phyloP scores from a whole-genome alignment of 2,797 vertebrate genomes.

The Muscicapa comitata region DNA sequence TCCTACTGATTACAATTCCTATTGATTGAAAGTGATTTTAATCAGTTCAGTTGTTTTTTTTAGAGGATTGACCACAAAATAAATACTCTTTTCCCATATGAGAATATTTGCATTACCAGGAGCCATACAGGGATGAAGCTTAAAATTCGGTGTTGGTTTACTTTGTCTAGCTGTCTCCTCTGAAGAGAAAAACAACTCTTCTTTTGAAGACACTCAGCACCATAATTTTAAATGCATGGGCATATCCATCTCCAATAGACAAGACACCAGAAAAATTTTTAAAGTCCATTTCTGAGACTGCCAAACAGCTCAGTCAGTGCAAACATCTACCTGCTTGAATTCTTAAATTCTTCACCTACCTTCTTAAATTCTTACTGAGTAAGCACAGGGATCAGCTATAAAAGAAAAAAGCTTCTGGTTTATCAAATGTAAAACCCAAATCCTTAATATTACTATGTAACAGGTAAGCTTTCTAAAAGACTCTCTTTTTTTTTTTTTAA shows the following conservation, averaged over 20 bases:
- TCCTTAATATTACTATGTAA: background rate
- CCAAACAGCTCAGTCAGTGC: background rate
- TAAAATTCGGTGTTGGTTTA: background rate
- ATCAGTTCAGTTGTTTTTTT: slow-evolving; percentile 14
- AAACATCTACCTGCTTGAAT: background rate
- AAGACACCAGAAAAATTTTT: background rate
- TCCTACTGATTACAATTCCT: background rate
- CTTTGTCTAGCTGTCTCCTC: background rate
- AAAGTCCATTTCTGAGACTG: background rate
- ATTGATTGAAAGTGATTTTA: slow-evolving; percentile 45
- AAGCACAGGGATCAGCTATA: background rate
- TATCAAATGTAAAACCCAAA: background rate
- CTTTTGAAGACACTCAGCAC: background rate
- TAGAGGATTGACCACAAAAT: slow-evolving; percentile 17
- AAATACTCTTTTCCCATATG: slow-evolving; percentile 13
- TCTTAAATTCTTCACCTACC: background rate
- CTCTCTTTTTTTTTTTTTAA: background rate
- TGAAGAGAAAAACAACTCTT: background rate
- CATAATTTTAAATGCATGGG: background rate
- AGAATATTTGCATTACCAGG: background rate
- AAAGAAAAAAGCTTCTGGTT: background rate
- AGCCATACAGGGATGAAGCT: background rate
- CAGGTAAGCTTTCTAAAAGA: background rate
- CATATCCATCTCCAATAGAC: background rate
- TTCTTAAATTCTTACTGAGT: background rate